phyloP scores from a whole-genome alignment of 1,140 invertebrate species.

The Drosophila punjabiensis region DNA sequence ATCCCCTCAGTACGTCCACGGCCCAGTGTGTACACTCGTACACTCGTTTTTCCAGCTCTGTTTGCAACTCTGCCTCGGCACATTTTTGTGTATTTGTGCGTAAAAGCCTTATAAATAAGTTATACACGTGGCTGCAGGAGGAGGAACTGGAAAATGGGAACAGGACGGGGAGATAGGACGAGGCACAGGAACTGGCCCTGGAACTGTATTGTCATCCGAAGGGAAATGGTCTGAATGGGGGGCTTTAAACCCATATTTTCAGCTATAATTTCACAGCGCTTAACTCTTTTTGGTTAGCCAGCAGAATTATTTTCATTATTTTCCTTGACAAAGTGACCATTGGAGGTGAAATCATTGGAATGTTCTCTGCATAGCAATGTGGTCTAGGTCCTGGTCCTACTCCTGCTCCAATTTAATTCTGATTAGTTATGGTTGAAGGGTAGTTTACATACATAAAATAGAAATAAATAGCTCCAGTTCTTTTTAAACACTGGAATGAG shows the following conservation, averaged over 20 bases:
- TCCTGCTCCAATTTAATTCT: background rate
- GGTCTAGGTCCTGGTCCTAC: background rate
- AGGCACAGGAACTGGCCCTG: slow-evolving; percentile 30
- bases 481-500: background rate
- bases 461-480: background rate
- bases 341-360: background rate
- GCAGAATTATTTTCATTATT: slow-evolving; percentile 7
- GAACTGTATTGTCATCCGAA: slow-evolving; percentile 43
- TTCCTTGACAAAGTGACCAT: background rate
- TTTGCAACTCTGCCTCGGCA: slow-evolving; percentile 27
- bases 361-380: background rate
- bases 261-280: slow-evolving; percentile 42
- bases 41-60: slow-evolving; percentile 26
- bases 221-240: slow-evolving; percentile 28
- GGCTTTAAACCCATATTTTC: slow-evolving; percentile 46
- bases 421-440: background rate
- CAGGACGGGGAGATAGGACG: slow-evolving; percentile 20
- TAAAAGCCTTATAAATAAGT: slow-evolving; percentile 84
- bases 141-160: slow-evolving; percentile 20
- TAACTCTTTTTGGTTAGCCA: slow-evolving; percentile 38
- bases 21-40: slow-evolving; percentile 4
- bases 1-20: slow-evolving; percentile 8
- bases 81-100: slow-evolving; percentile 75
- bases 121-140: slow-evolving; percentile 63
- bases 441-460: background rate